phyloP scores from a whole-genome alignment of 2,888 invertebrate species.

The Drosophila paramelanica region DNA sequence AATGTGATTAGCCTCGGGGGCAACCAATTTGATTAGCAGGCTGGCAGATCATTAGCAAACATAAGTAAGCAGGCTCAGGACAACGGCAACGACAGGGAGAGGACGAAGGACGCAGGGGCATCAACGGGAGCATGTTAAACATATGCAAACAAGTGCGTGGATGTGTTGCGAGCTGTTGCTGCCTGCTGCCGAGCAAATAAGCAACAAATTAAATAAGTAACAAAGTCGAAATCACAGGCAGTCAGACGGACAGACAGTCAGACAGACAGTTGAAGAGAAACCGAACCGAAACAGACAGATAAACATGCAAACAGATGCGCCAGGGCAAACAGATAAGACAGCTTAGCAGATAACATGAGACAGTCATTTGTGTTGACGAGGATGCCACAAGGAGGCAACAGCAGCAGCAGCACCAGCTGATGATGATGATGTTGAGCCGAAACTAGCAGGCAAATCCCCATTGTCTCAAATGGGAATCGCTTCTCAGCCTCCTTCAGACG shows the following conservation, averaged over 20 bases:
- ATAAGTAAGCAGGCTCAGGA: slow-evolving; percentile 40
- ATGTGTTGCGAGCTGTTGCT: slow-evolving; percentile 51
- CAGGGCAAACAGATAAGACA: slow-evolving; percentile 70
- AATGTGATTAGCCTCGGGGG: slow-evolving; percentile 64
- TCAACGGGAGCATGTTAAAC: slow-evolving; percentile 65
- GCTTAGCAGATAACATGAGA: slow-evolving; percentile 81
- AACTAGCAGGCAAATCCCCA: slow-evolving; percentile 49
- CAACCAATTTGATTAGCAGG: slow-evolving; percentile 72
- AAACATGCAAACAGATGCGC: slow-evolving; percentile 57
- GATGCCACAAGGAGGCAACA: slow-evolving; percentile 41
- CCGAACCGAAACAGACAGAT: slow-evolving; percentile 36
- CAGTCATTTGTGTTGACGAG: slow-evolving; percentile 79
- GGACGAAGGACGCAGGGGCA: slow-evolving; percentile 7
- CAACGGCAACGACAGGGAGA: not conserved
- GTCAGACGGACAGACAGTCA: slow-evolving; percentile 7
- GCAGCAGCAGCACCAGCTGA: slow-evolving; percentile 14
- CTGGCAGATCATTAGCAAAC: slow-evolving; percentile 75
- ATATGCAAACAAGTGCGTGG: slow-evolving; percentile 75
- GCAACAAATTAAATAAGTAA: slow-evolving; percentile 81
- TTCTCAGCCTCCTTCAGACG: not conserved
- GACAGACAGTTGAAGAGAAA: slow-evolving; percentile 1
- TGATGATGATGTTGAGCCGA: slow-evolving; percentile 33
- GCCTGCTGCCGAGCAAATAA: slow-evolving; percentile 57
- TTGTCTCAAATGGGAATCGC: slow-evolving; percentile 23
- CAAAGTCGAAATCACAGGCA: slow-evolving; percentile 66